Base-by-base conservation (phyloP, 37 sponge, comb jelly and placozoan genomes). In the Halichondria panicea region DNA sequence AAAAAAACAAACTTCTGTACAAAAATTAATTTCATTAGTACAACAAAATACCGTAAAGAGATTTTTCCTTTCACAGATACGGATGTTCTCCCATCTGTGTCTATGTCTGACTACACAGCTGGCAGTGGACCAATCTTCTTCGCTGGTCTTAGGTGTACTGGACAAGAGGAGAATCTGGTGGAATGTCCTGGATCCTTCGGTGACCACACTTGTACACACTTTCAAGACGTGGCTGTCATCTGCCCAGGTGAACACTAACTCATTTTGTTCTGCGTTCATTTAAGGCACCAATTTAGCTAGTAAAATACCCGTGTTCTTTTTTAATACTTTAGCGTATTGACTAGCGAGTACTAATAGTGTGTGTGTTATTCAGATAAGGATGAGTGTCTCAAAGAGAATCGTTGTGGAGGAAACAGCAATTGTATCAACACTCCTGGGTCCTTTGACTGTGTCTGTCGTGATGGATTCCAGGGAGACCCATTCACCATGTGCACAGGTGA, bases 401-500 rank as follows among this genome's bases (percentile, higher is more conserved):
- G 22, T 30, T 4, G 59, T 38, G 34, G 53, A 13, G 78, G 86
- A 43, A 48, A 66, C 42, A 66, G 65, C 8, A 72, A 72, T 68
- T 85, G 86, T 36, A 55, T 31, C 36, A 72, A 85, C 32, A 64
- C 73, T 27, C 65, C 66, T 65, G 86, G 86, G 21, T 73, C 74
- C 35, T 85, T 57, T 50, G 22, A 55, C 0, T 85, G 86, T 31
- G 42, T 57, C 22, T 85, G 86, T 54, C 0, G 19, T 5, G 37
- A 30, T 72, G 86, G 86, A 41, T 85, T 41, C 55, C 31, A 37
- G 18, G 72, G 79, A 55, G 67, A 78, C 72, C 65, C 72, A 11
- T 38, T 72, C 31, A 81, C 41, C 52, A n/a, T n/a, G n/a, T 81
- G 81, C 45, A 50, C 52, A 45, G 54, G 81, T 81, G 58, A 67